A percentile compares a stretch with the other conserved stretches of the same genome.
phyloP scores from a whole-genome alignment of 1,140 invertebrate genomes.

The Sminthurides bifidus region DNA sequence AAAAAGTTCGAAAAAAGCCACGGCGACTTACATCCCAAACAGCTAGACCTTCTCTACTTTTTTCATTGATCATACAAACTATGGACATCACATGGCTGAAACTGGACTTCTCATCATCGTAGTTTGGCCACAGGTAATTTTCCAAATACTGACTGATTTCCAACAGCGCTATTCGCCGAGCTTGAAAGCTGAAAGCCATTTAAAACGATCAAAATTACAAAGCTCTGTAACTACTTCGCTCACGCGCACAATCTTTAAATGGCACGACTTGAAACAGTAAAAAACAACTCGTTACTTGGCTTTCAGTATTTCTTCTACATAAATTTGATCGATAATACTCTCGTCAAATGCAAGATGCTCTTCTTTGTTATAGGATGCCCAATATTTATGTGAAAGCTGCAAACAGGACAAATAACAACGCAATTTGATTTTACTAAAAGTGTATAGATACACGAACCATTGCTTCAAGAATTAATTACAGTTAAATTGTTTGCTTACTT shows the following conservation, averaged over 20 bases:
- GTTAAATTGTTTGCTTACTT: conserved; percentile 52
- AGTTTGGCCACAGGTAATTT: conserved; percentile 96
- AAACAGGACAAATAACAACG: conserved; percentile 19
- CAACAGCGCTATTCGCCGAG: conserved; percentile 81
- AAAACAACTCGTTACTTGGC: conserved; percentile 35
- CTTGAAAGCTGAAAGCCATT: conserved; percentile 57
- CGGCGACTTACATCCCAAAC: conserved; percentile 69
- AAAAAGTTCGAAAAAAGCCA: not conserved
- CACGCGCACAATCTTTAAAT: not conserved
- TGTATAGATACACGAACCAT: conserved; percentile 7
- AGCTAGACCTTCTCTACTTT: conserved; percentile 88
- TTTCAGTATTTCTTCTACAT: conserved; percentile 36
- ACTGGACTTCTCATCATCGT: conserved; percentile 49
- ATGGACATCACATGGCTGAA: conserved; percentile 86
- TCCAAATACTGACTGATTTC: conserved; percentile 97
- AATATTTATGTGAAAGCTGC: conserved; percentile 36
- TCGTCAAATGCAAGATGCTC: conserved; percentile 34
- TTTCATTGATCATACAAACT: conserved; percentile 95
- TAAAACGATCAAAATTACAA: not conserved
- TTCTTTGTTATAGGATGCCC: conserved; percentile 34
- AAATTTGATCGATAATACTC: conserved; percentile 39
- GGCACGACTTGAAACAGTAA: conserved; percentile 9
- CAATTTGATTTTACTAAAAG: not conserved
- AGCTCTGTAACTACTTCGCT: not conserved
- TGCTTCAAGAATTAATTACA: too few species aligned